These are phyloP conservation scores for Parnassius smintheus DNA, from an alignment of 2,888 invertebrate species.

Conservation along the genomic window DNA sequence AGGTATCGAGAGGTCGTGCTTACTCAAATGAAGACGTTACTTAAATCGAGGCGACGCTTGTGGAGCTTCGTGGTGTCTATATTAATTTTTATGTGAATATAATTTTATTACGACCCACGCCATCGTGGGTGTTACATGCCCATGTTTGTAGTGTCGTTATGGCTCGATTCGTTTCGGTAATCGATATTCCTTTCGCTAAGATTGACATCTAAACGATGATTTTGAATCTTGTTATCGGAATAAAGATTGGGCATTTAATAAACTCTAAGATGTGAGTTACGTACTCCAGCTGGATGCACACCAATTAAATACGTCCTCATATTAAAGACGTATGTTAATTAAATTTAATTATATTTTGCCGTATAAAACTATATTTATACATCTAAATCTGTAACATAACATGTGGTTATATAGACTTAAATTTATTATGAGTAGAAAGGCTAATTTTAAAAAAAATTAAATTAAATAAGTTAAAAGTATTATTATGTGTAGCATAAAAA, in stretches of 20 bases:
- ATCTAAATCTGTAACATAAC: too few species aligned
- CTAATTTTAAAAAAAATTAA: too few species aligned
- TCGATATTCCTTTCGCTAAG: conserved; percentile 38
- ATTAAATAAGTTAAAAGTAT: too few species aligned
- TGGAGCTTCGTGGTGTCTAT: conserved; percentile 65
- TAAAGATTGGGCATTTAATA: conserved; percentile 54
- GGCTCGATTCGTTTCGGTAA: conserved; percentile 34
- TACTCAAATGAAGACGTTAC: conserved; percentile 75
- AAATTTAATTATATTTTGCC: conserved; percentile 42
- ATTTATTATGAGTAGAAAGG: too few species aligned
- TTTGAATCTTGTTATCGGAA: conserved; percentile 61
- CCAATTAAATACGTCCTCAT: conserved; percentile 57
- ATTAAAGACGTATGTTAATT: conserved; percentile 44
- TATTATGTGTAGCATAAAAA: too few species aligned
- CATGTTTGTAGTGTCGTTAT: conserved; percentile 41
- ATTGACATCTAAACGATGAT: conserved; percentile 39
- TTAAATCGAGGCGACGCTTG: conserved; percentile 62
- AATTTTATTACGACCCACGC: conserved; percentile 55
- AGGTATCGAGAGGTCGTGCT: conserved; percentile 67
- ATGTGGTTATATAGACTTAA: too few species aligned
- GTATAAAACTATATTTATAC: too few species aligned
- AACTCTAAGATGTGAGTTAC: conserved; percentile 53
- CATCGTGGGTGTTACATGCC: conserved; percentile 45
- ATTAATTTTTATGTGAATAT: conserved; percentile 75
- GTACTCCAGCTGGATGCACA: conserved; percentile 45